Evolutionary conservation across 2,797 vertebrate species (phyloP), one percentile per base, ranked within the genome.

Genomic region (Tragelaphus oryx): DNA sequence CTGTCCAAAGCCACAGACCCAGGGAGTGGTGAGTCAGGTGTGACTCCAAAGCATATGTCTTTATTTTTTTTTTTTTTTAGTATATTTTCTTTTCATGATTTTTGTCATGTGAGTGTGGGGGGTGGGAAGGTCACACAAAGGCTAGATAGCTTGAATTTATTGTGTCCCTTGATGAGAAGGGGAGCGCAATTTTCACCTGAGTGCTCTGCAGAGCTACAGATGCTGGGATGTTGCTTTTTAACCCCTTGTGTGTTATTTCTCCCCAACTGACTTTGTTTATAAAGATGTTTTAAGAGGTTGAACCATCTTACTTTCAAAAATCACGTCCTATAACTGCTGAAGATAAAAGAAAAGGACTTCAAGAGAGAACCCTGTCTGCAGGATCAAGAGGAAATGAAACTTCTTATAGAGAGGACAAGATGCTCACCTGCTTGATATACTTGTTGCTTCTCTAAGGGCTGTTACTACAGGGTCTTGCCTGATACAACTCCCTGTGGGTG

Each of bases 271-370:
- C 10, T 37, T 91, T 60, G 20, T 86, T 93, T 91, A 30, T 85
- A 68, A 82, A 91, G 33, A 16, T 50, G 22, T 86, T 86, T 90
- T 79, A 81, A 87, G 48, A 94, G 87, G 68, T 50, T 22, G 44
- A 81, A 65, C 30, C 87, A 52, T 12, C 33, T 84, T 30, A 37
- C 59, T 75, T 86, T 96, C 59, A 86, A 80, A 93, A 87, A 52
- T 28, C 83, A 44, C 28, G 55, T 54, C 17, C 65, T 96, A 92
- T 76, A 65, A 86, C 78, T 97, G 89, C 84, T 46, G 54, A 89
- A 92, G 62, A 90, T 85, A 48, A 89, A 91, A 80, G 89, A 12
- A 22, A 22, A 68, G 2, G 5, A 37, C 22, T 20, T 65, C 5
- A 60, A 52, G n/a, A 78, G 54, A 87, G 88, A 74, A 46, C n/a